Evolutionary conservation across 37 sponge, comb jelly and placozoan species (phyloP).

Genomic region (Beroe ovata): DNA sequence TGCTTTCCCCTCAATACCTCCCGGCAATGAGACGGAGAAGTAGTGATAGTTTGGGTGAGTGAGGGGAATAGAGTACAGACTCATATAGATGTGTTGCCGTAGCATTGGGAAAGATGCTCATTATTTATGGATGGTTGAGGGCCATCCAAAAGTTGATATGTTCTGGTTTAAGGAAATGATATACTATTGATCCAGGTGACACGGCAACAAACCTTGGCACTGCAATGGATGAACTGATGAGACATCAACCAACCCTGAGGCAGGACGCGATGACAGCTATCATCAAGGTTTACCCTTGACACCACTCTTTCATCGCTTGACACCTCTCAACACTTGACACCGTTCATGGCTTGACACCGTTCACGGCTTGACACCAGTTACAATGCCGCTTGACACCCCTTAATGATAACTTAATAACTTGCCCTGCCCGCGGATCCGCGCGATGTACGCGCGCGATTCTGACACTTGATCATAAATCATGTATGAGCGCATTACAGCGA

Average conservation of each 20-base stretch:
- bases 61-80: too few species aligned
- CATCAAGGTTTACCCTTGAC: conserved; percentile 68
- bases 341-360: background rate
- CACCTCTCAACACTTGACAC: background rate
- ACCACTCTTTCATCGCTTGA: background rate
- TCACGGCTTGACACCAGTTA: background rate
- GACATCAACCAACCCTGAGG: conserved; percentile 91
- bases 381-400: too few species aligned
- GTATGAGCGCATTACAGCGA: too few species aligned
- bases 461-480: too few species aligned
- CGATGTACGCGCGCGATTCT: too few species aligned
- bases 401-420: too few species aligned
- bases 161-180: too few species aligned
- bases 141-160: too few species aligned
- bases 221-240: conserved; percentile 97
- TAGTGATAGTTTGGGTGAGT: conserved; percentile 73
- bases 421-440: too few species aligned
- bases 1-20: conserved; percentile 86
- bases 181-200: conserved; percentile 78
- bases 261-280: conserved; percentile 81
- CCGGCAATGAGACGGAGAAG: conserved; percentile 91
- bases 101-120: too few species aligned
- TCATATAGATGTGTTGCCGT: too few species aligned
- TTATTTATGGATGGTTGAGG: too few species aligned
- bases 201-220: conserved; percentile 87